Base-by-base conservation (phyloP, 2,113 vertebrate species). In the Lota lota region DNA sequence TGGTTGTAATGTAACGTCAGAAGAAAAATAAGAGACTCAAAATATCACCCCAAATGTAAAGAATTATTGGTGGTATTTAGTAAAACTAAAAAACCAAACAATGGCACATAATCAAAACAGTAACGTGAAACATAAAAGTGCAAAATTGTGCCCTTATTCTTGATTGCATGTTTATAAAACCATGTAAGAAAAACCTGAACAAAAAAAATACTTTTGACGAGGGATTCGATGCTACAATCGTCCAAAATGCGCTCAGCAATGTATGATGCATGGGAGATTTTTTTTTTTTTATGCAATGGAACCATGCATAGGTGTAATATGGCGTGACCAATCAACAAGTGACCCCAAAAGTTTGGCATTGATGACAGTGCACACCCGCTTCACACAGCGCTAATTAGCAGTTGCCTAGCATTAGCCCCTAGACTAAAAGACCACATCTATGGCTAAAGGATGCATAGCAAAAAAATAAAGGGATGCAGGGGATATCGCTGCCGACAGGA, bases 151-250 rank as follows among this genome's bases (percentile, higher is more conserved):
- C 74, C 65, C 73, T 83, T 88, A 87, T 84, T 82, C 79, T 83
- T 64, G 68, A 80, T 78, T 84, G 79, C 15, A 22, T 70, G 22
- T 83, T 76, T 76, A 66, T 8, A 79, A 79, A 79, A 62, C 66
- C 80, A 78, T 24, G 59, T 47, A 47, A 47, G 2, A 47, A 47
- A 47, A 47, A 47, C 7, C 36, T 5, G 10, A 47, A 4, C 6
- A 70, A 61, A 68, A 69, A 20, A 59, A 72, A 73, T 66, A 69
- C 68, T 73, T 70, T 86, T 63, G 84, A 88, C 84, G 79, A 86
- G 81, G 80, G 86, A 83, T 77, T 80, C 50, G 64, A 77, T 87
- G 85, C 87, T 87, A 88, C 87, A 88, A 85, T 88, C 87, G 83
- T 36, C 75, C 60, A 66, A 66, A 76, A 79, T 59, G 67, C 53